These are phyloP conservation scores for Plodia interpunctella DNA, from an alignment of 1,140 invertebrate genomes.

Conservation along the genomic window DNA sequence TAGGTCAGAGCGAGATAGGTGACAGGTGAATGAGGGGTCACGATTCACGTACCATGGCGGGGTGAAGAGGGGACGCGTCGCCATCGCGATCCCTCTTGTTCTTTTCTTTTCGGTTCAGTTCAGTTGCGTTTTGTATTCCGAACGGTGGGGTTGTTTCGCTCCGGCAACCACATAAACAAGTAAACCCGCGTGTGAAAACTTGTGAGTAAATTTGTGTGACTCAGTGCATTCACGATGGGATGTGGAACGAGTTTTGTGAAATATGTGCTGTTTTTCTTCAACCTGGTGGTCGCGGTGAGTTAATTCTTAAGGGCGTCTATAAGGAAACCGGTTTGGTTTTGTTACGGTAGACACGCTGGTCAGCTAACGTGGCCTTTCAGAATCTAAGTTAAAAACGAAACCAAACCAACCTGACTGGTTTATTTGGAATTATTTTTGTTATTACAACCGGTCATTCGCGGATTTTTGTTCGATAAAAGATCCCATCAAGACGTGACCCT, in stretches of 20 bases:
- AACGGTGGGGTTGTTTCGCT: constrained; percentile 23
- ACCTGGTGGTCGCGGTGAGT: constrained; percentile 90
- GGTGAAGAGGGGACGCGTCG: constrained; percentile 44
- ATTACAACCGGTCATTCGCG: neutral
- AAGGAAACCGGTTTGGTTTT: constrained; percentile 57
- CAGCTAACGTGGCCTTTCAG: constrained; percentile 37
- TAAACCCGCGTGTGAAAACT: constrained; percentile 60
- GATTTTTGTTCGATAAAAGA: neutral
- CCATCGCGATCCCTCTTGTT: constrained; percentile 50
- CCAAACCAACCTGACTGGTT: neutral
- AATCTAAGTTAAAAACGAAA: neutral
- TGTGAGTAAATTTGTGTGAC: constrained; percentile 58
- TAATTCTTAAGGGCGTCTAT: constrained; percentile 43
- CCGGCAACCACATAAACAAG: constrained; percentile 36
- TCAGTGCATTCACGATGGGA: constrained; percentile 75
- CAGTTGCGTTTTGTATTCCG: constrained; percentile 52
- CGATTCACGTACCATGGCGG: constrained; percentile 45
- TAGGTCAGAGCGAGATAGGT: constrained; percentile 39
- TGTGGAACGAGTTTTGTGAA: constrained; percentile 88
- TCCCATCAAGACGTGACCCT: neutral
- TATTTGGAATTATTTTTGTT: neutral
- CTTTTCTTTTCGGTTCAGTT: constrained; percentile 25
- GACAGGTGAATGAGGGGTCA: constrained; percentile 65
- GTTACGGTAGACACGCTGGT: constrained; percentile 44
- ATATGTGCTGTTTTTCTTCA: constrained; percentile 90